Evolutionary conservation across 1,140 invertebrate species (phyloP).

Genomic region (Ditylenchus dipsaci): DNA sequence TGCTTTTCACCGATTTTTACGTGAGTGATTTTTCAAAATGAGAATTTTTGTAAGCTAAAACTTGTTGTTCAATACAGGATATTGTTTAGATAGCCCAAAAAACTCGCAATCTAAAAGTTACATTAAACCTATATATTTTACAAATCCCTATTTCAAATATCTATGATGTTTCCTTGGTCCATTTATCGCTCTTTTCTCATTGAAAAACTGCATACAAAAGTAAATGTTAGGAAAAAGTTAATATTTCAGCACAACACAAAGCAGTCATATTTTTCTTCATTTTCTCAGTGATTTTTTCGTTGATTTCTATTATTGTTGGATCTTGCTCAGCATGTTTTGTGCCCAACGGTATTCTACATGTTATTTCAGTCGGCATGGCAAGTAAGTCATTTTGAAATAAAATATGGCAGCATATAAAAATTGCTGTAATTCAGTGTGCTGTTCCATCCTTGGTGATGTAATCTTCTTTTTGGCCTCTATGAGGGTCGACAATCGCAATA

Average conservation of each 20-base stretch:
- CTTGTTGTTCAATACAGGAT: no score
- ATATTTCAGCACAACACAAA: slow-evolving; percentile 50
- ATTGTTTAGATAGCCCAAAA: no score
- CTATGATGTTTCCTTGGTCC: no score
- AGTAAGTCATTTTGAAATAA: slow-evolving; percentile 33
- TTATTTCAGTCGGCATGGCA: slow-evolving; percentile 41
- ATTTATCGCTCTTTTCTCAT: no score
- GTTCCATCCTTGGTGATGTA: slow-evolving; percentile 44
- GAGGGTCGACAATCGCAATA: slow-evolving; percentile 31
- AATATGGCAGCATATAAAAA: not conserved
- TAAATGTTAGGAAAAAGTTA: no score
- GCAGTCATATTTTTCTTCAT: slow-evolving; percentile 51
- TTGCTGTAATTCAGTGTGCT: slow-evolving; percentile 34
- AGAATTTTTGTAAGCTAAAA: slow-evolving; percentile 8
- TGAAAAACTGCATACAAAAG: no score
- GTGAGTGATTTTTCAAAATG: slow-evolving; percentile 16
- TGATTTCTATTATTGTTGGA: slow-evolving; percentile 50
- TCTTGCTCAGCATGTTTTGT: slow-evolving; percentile 45
- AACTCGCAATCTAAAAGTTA: no score
- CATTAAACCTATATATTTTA: no score
- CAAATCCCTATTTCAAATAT: no score
- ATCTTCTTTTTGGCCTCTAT: slow-evolving; percentile 47
- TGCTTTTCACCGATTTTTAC: slow-evolving; percentile 48
- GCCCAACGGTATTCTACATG: slow-evolving; percentile 42
- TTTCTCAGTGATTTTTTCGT: slow-evolving; percentile 41